Evolutionary conservation across 2,888 invertebrate species (phyloP).

Genomic region (Acrocyrtus sp.): DNA sequence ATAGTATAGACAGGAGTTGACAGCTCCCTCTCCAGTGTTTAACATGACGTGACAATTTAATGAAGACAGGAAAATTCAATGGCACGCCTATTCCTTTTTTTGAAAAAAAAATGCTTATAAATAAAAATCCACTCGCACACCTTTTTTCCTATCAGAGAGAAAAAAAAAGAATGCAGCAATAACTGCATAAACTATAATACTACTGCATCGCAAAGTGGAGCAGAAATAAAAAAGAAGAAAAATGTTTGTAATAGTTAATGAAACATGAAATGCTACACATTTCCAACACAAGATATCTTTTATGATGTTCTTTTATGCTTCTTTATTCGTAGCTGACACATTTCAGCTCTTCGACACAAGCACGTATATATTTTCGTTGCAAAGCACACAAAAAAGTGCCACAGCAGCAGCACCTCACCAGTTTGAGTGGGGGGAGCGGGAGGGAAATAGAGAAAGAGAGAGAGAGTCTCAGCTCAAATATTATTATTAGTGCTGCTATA

Average conservation of each 20-base stretch:
- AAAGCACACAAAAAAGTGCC: too few relatives aligned
- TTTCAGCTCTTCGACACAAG: too few relatives aligned
- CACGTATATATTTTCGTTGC: neutral
- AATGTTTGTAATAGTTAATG: neutral
- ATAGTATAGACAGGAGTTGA: neutral
- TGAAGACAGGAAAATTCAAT: slow-evolving; percentile 42
- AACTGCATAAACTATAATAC: too few relatives aligned
- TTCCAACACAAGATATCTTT: neutral
- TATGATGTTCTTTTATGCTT: too few relatives aligned
- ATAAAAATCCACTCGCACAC: neutral
- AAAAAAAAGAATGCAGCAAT: too few relatives aligned
- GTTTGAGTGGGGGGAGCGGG: neutral
- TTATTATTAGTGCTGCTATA: too few relatives aligned
- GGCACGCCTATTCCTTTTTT: slow-evolving; percentile 35
- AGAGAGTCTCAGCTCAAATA: neutral
- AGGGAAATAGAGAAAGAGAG: too few relatives aligned
- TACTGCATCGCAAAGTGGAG: too few relatives aligned
- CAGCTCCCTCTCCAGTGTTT: too few relatives aligned
- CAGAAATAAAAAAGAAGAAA: neutral
- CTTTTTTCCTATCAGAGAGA: neutral
- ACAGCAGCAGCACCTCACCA: too few relatives aligned
- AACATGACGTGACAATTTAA: slow-evolving; percentile 42
- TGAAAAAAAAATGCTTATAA: neutral
- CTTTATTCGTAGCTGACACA: too few relatives aligned
- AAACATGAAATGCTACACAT: neutral